Percentiles rank a stretch among this genome's conserved stretches.
Conservation (phyloP, 2,797 vertebrate genomes). For the Arctocebus calabarensis region DNA sequence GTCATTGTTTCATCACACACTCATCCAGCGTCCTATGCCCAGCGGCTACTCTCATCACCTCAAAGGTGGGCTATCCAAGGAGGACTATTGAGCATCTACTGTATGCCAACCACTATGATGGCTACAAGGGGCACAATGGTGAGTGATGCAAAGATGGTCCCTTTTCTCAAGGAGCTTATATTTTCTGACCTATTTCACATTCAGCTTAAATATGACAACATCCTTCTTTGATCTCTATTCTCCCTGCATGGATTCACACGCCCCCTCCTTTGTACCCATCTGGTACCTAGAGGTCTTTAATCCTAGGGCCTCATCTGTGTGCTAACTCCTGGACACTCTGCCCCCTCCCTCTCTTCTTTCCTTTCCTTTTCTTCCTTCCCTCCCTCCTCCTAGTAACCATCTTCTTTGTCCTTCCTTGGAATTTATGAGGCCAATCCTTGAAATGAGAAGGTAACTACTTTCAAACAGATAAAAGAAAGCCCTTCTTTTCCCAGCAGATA, state of each 20-base stretch:
- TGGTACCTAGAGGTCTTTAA: background rate
- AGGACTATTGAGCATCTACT: background rate
- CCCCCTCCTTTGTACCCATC: background rate
- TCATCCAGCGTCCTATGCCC: background rate
- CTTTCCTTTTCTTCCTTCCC: background rate
- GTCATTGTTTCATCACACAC: background rate
- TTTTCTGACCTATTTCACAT: background rate
- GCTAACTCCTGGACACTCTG: background rate
- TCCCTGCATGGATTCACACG: background rate
- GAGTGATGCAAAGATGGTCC: background rate
- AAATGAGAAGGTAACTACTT: conserved; percentile 84
- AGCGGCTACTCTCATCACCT: background rate
- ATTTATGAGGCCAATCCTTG: conserved; percentile 50
- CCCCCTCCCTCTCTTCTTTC: background rate
- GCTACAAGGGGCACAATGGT: background rate
- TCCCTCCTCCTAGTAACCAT: conserved; percentile 42
- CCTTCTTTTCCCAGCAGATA: conserved; percentile 67
- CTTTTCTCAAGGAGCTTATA: background rate
- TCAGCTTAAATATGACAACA: background rate
- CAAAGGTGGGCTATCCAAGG: background rate
- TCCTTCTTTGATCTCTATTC: background rate
- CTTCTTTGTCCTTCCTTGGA: conserved; percentile 72
- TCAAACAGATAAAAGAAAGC: conserved; percentile 70
- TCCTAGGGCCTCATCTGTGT: background rate
- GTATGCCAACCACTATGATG: background rate